Conservation (phyloP, 2,888 invertebrate genomes). For the Cephus pygmeus region DNA sequence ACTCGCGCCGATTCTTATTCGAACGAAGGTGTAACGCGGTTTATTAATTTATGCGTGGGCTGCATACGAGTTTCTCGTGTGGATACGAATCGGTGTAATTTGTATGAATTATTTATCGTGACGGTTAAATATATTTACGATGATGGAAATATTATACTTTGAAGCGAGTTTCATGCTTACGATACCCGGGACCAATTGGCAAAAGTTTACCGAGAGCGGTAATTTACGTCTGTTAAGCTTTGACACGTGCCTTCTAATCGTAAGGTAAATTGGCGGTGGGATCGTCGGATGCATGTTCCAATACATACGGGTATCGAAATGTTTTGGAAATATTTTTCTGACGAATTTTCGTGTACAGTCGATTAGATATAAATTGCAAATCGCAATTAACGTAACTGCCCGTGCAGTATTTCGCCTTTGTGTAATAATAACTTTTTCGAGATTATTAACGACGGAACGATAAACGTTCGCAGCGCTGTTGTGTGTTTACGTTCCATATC, state of each 20-base stretch:
- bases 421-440: neutral
- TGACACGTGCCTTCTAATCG: neutral
- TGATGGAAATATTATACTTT: neutral
- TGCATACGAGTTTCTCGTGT: too few species aligned
- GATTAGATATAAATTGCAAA: neutral
- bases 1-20: neutral
- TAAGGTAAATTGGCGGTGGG: neutral
- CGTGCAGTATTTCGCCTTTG: neutral
- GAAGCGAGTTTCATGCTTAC: neutral
- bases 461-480: neutral
- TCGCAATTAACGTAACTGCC: neutral
- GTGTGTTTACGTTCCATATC: neutral
- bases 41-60: too few species aligned
- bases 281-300: neutral
- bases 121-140: neutral
- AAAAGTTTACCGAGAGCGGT: neutral
- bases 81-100: neutral
- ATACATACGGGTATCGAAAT: neutral
- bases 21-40: neutral
- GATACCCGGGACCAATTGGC: neutral
- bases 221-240: neutral
- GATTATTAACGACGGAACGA: neutral
- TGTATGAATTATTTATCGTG: neutral
- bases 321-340: neutral
- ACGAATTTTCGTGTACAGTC: neutral